Conservation (phyloP, 2,888 invertebrate species). For the Oxytorus armatus region DNA sequence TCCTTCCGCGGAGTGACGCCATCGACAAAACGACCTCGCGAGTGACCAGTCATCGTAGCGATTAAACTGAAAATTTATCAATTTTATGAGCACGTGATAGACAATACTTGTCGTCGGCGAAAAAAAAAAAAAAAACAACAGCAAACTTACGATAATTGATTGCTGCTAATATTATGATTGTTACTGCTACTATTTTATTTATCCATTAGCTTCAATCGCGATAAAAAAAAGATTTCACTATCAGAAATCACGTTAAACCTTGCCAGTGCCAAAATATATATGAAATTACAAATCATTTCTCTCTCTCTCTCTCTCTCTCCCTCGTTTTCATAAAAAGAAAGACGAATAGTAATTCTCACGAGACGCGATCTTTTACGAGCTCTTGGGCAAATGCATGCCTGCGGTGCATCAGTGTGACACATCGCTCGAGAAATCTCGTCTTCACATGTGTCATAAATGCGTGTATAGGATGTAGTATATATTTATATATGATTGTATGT, state of each 20-base stretch:
- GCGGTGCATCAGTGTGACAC: conserved; percentile 70
- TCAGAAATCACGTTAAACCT: conserved; percentile 55
- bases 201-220: not conserved
- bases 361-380: conserved; percentile 60
- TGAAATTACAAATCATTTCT: conserved; percentile 9
- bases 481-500: conserved; percentile 16
- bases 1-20: conserved; percentile 61
- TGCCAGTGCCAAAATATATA: conserved; percentile 63
- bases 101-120: conserved; percentile 28
- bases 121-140: not conserved
- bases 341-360: conserved; percentile 56
- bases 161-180: not conserved
- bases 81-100: conserved; percentile 54
- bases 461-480: conserved; percentile 35
- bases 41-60: conserved; percentile 10
- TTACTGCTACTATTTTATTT: not conserved
- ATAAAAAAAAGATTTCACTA: not conserved
- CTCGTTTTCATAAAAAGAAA: conserved; percentile 35
- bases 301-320: conserved; percentile 9
- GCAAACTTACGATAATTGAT: not conserved
- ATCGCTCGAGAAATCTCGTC: conserved; percentile 60
- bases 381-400: conserved; percentile 63
- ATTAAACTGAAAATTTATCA: conserved; percentile 41
- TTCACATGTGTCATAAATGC: conserved; percentile 43
- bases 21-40: conserved; percentile 38